phyloP scores from a whole-genome alignment of 2,888 invertebrate genomes.

The Cremastinae sp. region DNA sequence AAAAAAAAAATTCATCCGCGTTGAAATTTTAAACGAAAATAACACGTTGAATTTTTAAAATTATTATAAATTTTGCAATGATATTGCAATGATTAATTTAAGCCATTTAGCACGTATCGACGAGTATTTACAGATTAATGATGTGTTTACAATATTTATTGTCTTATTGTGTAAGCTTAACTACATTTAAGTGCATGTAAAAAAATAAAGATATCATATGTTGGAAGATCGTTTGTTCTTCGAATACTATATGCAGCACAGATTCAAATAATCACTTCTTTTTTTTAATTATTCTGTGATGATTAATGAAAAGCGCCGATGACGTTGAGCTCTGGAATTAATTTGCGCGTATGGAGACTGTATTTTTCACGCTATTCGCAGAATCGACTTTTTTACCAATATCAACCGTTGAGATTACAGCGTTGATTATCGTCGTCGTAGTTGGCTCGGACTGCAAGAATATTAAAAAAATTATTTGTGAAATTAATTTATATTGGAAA shows the following conservation, averaged over 20 bases:
- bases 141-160: constrained; percentile 45
- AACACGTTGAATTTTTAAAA: too few species aligned
- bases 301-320: constrained; percentile 12
- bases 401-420: constrained; percentile 74
- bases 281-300: constrained; percentile 6
- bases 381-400: constrained; percentile 66
- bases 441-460: constrained; percentile 51
- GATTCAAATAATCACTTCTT: constrained; percentile 32
- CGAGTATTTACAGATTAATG: constrained; percentile 53
- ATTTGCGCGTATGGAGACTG: constrained; percentile 73
- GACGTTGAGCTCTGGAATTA: constrained; percentile 58
- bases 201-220: constrained; percentile 31
- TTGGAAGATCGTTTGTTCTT: constrained; percentile 13
- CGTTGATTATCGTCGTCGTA: constrained; percentile 71
- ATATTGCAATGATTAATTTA: neutral
- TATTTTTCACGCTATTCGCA: constrained; percentile 51
- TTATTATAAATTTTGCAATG: neutral
- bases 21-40: too few species aligned
- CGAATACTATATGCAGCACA: constrained; percentile 24
- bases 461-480: constrained; percentile 18
- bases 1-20: too few species aligned
- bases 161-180: constrained; percentile 18
- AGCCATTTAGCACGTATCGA: constrained; percentile 6
- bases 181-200: constrained; percentile 34
- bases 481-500: neutral